A percentile compares a stretch with the other conserved stretches of the same genome.
Evolutionary conservation across 2,113 vertebrate genomes (phyloP).

Genomic region (Craseonycteris thonglongyai): DNA sequence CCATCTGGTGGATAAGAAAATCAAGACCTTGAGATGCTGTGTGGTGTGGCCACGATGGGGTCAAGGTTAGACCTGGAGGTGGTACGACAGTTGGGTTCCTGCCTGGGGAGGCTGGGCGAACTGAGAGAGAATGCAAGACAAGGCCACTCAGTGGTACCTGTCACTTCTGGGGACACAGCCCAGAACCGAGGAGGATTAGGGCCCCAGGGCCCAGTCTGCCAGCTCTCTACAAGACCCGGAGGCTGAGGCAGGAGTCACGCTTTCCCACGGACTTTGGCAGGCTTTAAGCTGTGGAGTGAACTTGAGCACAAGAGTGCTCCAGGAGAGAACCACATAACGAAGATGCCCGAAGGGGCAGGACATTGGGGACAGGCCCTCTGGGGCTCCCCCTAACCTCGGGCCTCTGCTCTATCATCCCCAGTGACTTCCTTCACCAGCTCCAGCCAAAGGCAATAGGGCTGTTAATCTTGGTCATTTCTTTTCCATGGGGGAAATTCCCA

Average conservation of each 20-base stretch:
- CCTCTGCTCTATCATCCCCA: neutral
- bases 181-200: neutral
- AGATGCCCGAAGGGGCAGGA: neutral
- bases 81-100: neutral
- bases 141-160: neutral
- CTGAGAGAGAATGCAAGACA: neutral
- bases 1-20: neutral
- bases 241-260: neutral
- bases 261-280: neutral
- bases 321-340: slow-evolving; percentile 20
- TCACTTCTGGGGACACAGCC: neutral
- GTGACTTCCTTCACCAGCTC: neutral
- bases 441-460: slow-evolving; percentile 54
- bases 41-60: too few species aligned
- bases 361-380: neutral
- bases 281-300: neutral
- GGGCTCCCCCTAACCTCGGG: neutral
- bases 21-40: neutral
- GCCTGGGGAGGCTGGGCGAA: neutral
- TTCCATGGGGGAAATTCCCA: slow-evolving; percentile 61
- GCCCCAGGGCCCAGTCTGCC: neutral
- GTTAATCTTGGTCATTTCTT: slow-evolving; percentile 63
- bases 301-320: neutral
- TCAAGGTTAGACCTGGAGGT: neutral
- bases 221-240: neutral